Base-by-base conservation (phyloP, 2,797 vertebrate species). In the Gambusia yucatana region DNA sequence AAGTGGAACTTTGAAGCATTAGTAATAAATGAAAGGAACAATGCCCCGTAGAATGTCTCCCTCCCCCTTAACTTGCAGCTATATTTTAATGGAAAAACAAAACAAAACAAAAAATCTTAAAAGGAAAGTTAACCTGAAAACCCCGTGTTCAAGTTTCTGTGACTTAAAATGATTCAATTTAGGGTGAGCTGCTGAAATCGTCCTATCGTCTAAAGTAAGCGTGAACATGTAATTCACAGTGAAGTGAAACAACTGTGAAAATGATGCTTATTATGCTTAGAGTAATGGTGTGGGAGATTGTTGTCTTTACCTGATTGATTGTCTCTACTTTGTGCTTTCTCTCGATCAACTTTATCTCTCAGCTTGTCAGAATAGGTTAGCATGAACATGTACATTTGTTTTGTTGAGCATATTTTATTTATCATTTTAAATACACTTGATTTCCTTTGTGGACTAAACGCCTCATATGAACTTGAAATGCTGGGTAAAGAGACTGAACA, bases 11-110 rank as follows among this genome's bases (percentile, higher is more conserved):
- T 85, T 82, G 59, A 67, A n/a, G 43, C 77, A 92, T 93, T 75
- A 89, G 93, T 94, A 91, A 94, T 91, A 85, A 82, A 94, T 94
- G 72, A n/a, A 80, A 84, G 73, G 82, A 92, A 92, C 83, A 85
- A 91, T 84, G 79, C 70, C 59, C 86, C 91, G 87, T 91, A 76
- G 8, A 41, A 67, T 13, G 63, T 11, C 20, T 39, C 20, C 63
- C 10, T 59, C 82, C 84, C 83, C 79, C 85, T 87, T 91, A 63
- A 85, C 78, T 89, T 61, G 81, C 74, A 89, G 92, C 61, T 39
- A 85, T 94, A 88, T 94, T 93, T 89, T 52, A 75, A 65, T 39
- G 75, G 84, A 75, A 77, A 84, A 77, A 90, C 78, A 81, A 80
- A 81, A 30, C 50, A 39, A 20, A 14, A n/a, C n/a, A 57, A 80